phyloP scores from a whole-genome alignment of 2,113 vertebrate genomes.

The Hippoglossus stenolepis region DNA sequence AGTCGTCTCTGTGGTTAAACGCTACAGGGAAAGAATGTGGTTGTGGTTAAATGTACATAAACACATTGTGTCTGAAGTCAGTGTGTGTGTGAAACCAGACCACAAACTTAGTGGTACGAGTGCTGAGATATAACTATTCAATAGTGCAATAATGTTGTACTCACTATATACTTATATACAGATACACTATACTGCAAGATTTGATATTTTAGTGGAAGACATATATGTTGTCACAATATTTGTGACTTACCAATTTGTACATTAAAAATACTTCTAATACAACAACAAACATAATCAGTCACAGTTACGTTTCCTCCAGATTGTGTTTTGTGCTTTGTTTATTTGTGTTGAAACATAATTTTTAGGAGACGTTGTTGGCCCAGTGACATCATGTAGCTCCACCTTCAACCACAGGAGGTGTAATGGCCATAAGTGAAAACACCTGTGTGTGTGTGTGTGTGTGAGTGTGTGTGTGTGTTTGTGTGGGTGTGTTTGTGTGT shows the following conservation, averaged over 20 bases:
- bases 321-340: too few relatives aligned
- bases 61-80: background rate
- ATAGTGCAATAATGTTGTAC: too few relatives aligned
- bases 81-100: background rate
- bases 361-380: background rate
- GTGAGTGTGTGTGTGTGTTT: background rate
- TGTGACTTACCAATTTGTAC: too few relatives aligned
- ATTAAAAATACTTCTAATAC: too few relatives aligned
- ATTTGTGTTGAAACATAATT: background rate
- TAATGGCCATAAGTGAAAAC: conserved; percentile 23
- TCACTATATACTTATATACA: background rate
- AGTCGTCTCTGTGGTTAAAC: background rate
- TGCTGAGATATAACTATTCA: background rate
- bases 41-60: background rate
- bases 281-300: too few relatives aligned
- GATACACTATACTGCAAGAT: too few relatives aligned
- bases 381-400: background rate
- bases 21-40: background rate
- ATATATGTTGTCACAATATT: background rate
- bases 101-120: background rate
- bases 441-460: conserved; percentile 1
- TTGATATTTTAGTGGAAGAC: too few relatives aligned
- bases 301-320: too few relatives aligned
- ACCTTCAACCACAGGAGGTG: conserved; percentile 15
- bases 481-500: background rate